Conservation (phyloP, 2,113 vertebrate genomes). For the Zosterops hypoxanthus region DNA sequence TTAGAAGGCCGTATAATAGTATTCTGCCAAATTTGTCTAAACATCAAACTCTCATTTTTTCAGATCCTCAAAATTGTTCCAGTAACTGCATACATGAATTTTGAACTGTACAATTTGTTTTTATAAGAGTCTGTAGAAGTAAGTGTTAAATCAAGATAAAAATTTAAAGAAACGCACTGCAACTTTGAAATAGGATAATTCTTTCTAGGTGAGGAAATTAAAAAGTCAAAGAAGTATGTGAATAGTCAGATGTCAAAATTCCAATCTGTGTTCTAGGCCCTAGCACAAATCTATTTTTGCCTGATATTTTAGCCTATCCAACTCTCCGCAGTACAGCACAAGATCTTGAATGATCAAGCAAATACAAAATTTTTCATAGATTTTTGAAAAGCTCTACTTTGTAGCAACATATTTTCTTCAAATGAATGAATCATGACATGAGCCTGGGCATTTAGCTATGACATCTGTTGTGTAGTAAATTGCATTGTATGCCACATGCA, state of each 20-base stretch:
- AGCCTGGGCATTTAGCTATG: conserved; percentile 66
- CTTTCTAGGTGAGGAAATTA: background rate
- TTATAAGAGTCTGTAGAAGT: background rate
- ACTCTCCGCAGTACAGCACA: background rate
- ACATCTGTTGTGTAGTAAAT: conserved; percentile 78
- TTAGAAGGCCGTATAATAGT: conserved; percentile 3
- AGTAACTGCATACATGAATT: background rate
- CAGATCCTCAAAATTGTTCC: background rate
- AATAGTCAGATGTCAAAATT: background rate
- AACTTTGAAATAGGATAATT: background rate
- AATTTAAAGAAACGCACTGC: background rate
- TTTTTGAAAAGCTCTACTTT: conserved; percentile 48
- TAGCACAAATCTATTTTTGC: background rate
- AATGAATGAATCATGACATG: conserved; percentile 76
- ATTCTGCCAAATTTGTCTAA: conserved; percentile 19
- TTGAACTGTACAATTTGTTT: background rate
- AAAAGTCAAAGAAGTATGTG: background rate
- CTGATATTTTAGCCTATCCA: background rate
- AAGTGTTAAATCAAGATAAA: background rate
- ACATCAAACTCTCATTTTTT: conserved; percentile 25
- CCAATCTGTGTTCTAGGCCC: background rate
- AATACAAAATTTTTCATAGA: conserved; percentile 28
- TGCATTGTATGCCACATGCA: conserved; percentile 57
- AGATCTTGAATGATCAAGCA: background rate
- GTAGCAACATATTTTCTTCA: conserved; percentile 72